Evolutionary conservation across 2,888 invertebrate species (phyloP).

Genomic region (Ormyrus nitidulus): DNA sequence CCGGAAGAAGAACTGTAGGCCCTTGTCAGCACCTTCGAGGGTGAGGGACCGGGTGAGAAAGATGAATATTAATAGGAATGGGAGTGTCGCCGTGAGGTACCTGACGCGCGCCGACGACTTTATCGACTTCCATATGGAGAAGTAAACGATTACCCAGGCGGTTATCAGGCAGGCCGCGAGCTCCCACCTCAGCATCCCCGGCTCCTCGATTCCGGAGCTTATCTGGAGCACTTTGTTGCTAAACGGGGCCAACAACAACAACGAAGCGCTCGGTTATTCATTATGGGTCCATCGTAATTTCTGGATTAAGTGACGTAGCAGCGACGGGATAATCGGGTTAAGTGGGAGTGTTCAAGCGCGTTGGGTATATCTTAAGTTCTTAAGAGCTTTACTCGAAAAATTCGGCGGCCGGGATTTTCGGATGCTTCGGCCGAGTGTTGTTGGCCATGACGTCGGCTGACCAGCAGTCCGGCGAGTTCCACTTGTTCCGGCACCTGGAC

Average conservation of each 20-base stretch:
- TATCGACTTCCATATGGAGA: constrained; percentile 97
- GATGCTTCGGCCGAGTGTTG: constrained; percentile 82
- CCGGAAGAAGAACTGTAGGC: constrained; percentile 90
- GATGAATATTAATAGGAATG: constrained; percentile 90
- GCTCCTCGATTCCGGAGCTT: constrained; percentile 88
- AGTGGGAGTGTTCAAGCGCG: not conserved
- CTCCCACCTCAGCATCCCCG: constrained; percentile 91
- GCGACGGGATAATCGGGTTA: not conserved
- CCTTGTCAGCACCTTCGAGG: constrained; percentile 90
- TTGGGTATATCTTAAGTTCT: not conserved
- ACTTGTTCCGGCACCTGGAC: constrained; percentile 88
- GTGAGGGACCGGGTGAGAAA: constrained; percentile 92
- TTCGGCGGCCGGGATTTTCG: constrained; percentile 92
- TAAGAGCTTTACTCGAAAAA: constrained; percentile 87
- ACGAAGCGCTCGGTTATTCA: constrained; percentile 40
- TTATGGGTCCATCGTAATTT: not conserved
- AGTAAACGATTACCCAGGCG: constrained; percentile 96
- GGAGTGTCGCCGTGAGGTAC: constrained; percentile 95
- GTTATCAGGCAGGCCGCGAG: constrained; percentile 91
- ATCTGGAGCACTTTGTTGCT: constrained; percentile 92
- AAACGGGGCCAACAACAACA: constrained; percentile 63
- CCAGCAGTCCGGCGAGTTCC: constrained; percentile 93
- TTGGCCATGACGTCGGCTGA: constrained; percentile 78
- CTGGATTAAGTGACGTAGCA: not conserved
- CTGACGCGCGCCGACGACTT: constrained; percentile 93